Evolutionary conservation across 1,140 invertebrate genomes (phyloP).

Genomic region (Drosophila serrata): DNA sequence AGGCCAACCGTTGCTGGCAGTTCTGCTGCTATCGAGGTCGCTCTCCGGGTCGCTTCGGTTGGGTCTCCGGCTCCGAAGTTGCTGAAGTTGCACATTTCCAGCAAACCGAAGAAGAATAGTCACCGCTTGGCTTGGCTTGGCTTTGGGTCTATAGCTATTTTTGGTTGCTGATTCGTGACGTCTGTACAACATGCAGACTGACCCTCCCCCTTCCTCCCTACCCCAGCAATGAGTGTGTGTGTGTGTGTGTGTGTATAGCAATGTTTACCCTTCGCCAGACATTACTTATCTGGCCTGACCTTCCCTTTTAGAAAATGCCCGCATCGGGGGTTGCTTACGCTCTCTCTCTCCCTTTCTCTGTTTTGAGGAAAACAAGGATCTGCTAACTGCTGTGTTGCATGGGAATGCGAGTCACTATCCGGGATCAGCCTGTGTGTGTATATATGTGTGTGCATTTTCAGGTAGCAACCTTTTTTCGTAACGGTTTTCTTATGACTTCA

Average conservation of each 20-base stretch:
- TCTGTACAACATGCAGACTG: conserved; percentile 64
- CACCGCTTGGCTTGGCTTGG: conserved; percentile 35
- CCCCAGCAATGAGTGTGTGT: conserved; percentile 9
- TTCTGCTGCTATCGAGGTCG: conserved; percentile 71
- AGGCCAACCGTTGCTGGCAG: conserved; percentile 40
- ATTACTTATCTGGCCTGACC: conserved; percentile 65
- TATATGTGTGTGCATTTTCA: conserved; percentile 35
- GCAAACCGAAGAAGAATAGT: conserved; percentile 22
- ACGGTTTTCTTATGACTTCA: conserved; percentile 46
- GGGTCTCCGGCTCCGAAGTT: conserved; percentile 48
- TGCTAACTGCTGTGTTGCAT: conserved; percentile 52
- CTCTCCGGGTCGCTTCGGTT: conserved; percentile 19
- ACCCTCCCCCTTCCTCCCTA: conserved; percentile 58
- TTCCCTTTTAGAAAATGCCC: conserved; percentile 40
- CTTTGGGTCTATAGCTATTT: conserved; percentile 28
- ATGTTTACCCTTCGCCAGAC: conserved; percentile 76
- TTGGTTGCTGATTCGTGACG: conserved; percentile 68
- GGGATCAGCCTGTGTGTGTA: conserved; percentile 1
- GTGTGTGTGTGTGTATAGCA: conserved; percentile 38
- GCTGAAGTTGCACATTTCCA: conserved; percentile 72
- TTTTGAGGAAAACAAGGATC: conserved; percentile 21
- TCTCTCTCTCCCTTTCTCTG: conserved; percentile 6
- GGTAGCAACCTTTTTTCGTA: conserved; percentile 60
- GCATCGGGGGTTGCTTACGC: conserved; percentile 48
- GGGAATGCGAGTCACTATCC: conserved; percentile 49